A percentile compares a stretch with the other conserved stretches of the same genome.
These are phyloP conservation scores for Panonychus citri DNA, from an alignment of 1,140 invertebrate genomes.

Conservation along the genomic window DNA sequence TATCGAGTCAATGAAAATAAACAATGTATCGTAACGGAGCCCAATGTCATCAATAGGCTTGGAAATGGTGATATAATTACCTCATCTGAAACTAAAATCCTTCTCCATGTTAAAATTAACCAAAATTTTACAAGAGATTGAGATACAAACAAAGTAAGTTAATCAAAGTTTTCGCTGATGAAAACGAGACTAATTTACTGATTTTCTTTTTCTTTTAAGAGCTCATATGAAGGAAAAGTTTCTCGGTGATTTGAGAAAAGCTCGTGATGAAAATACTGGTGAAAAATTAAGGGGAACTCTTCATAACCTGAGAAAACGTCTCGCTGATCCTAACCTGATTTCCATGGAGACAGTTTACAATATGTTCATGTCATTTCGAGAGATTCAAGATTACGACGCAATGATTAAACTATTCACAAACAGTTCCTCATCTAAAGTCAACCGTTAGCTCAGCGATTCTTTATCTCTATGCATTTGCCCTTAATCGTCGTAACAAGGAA, in stretches of 20 bases:
- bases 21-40: slow-evolving; percentile 48
- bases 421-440: slow-evolving; percentile 73
- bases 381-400: slow-evolving; percentile 88
- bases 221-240: slow-evolving; percentile 97
- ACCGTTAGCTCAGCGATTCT: slow-evolving; percentile 67
- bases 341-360: slow-evolving; percentile 81
- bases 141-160: slow-evolving; percentile 66
- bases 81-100: slow-evolving; percentile 27
- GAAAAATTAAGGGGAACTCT: slow-evolving; percentile 61
- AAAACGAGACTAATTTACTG: no score
- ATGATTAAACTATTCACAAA: slow-evolving; percentile 91
- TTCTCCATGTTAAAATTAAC: slow-evolving; percentile 44
- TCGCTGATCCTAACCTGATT: slow-evolving; percentile 89
- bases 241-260: slow-evolving; percentile 71
- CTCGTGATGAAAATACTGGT: slow-evolving; percentile 60
- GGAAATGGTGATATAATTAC: slow-evolving; percentile 10
- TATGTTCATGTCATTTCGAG: slow-evolving; percentile 70
- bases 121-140: slow-evolving; percentile 69
- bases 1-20: slow-evolving; percentile 46
- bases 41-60: slow-evolving; percentile 27
- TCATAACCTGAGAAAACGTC: slow-evolving; percentile 64
- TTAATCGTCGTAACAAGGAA: slow-evolving; percentile 76
- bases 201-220: slow-evolving; percentile 26
- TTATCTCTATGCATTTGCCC: slow-evolving; percentile 84
- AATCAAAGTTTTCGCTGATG: no score